These are phyloP conservation scores for Spea hammondii DNA, from an alignment of 2,797 vertebrate species.

Conservation along the genomic window DNA sequence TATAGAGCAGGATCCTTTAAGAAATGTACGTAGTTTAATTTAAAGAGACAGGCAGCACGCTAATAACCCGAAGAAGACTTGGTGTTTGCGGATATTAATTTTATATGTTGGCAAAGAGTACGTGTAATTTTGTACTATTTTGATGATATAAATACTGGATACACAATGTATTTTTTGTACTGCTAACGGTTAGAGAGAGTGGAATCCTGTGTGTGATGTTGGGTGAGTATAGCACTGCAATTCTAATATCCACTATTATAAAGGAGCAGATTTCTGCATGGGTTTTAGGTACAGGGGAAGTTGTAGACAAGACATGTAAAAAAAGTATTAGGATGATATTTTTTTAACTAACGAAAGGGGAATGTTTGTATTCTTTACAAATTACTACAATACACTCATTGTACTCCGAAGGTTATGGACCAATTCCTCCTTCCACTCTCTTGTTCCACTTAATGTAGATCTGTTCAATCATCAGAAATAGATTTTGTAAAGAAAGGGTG, in stretches of 20 bases:
- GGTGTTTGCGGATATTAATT: constrained; percentile 78
- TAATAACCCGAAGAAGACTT: neutral
- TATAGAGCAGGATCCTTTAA: neutral
- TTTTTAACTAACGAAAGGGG: constrained; percentile 2
- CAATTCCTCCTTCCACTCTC: constrained; percentile 61
- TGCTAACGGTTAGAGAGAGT: neutral
- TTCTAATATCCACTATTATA: neutral
- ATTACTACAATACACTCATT: neutral
- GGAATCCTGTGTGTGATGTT: neutral
- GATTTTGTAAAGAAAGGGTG: constrained; percentile 54
- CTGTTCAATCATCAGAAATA: constrained; percentile 58
- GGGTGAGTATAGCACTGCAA: neutral
- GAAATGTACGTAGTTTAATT: neutral
- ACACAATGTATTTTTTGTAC: constrained; percentile 16
- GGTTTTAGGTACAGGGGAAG: neutral
- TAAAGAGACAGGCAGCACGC: neutral
- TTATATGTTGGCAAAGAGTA: constrained; percentile 71
- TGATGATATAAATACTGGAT: constrained; percentile 4
- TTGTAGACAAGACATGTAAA: neutral
- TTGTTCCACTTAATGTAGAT: constrained; percentile 55
- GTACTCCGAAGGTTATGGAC: constrained; percentile 50
- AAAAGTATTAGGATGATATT: neutral
- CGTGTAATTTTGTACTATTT: neutral
- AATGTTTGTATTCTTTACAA: neutral
- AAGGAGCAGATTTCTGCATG: neutral